A percentile compares a stretch with the other conserved stretches of the same genome.
These are phyloP conservation scores for Drosophila azteca DNA, from an alignment of 1,140 invertebrate genomes.

Conservation along the genomic window DNA sequence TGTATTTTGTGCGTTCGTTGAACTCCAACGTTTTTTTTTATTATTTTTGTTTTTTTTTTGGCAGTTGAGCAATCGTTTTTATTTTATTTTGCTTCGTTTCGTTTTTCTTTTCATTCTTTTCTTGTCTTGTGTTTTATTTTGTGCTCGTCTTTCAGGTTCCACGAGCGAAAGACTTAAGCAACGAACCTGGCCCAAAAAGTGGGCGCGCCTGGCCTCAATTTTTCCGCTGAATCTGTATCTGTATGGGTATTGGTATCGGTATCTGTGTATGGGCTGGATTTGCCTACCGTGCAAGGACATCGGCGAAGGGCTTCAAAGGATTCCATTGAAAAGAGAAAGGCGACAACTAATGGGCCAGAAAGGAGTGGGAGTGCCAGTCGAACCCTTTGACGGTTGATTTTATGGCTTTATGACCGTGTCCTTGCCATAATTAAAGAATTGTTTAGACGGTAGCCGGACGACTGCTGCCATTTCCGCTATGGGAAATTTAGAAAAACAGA, in stretches of 20 bases:
- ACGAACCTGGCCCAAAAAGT: constrained; percentile 53
- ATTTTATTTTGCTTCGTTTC: constrained; percentile 12
- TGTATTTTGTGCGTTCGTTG: constrained; percentile 73
- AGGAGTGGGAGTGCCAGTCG: neutral
- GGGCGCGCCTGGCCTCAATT: constrained; percentile 34
- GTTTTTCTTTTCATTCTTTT: constrained; percentile 21
- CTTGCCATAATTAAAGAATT: constrained; percentile 69
- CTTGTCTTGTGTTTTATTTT: constrained; percentile 10
- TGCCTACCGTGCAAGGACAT: constrained; percentile 72
- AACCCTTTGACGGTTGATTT: constrained; percentile 71
- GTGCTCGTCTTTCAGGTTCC: neutral
- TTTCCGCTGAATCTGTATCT: constrained; percentile 42
- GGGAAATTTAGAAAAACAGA: constrained; percentile 32
- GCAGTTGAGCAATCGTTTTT: constrained; percentile 68
- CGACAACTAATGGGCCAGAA: constrained; percentile 48
- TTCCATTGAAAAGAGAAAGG: constrained; percentile 46
- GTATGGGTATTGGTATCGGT: neutral
- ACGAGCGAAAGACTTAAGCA: constrained; percentile 70
- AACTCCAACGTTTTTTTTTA: constrained; percentile 39
- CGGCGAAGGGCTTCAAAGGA: constrained; percentile 22
- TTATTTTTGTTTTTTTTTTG: constrained; percentile 30
- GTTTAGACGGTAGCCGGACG: constrained; percentile 37
- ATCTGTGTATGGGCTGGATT: constrained; percentile 26
- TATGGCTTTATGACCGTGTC: constrained; percentile 76
- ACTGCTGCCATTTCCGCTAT: constrained; percentile 57